A percentile compares a stretch with the other conserved stretches of the same genome.
These are phyloP conservation scores for Andricus curvator DNA, from an alignment of 2,888 invertebrate genomes.

Conservation along the genomic window DNA sequence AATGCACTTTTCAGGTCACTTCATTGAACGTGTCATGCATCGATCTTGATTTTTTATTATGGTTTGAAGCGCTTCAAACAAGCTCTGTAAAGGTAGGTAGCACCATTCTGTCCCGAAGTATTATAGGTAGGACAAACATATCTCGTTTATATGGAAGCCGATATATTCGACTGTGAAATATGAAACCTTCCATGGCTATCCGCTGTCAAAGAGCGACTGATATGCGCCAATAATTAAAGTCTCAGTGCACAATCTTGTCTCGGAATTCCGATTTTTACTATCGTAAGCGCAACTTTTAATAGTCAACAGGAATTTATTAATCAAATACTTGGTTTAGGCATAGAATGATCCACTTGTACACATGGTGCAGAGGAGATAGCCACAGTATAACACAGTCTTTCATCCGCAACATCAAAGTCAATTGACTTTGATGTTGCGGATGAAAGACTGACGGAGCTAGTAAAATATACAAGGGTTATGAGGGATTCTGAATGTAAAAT, in stretches of 20 bases:
- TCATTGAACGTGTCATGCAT: background rate
- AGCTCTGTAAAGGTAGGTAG: background rate
- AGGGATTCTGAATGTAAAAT: too few species aligned
- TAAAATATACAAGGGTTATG: too few species aligned
- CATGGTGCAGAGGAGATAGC: too few species aligned
- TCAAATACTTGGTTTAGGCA: too few species aligned
- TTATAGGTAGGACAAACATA: background rate
- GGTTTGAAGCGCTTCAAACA: background rate
- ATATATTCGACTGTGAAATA: background rate
- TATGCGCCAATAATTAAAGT: background rate
- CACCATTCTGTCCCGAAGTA: background rate
- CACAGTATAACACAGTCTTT: too few species aligned
- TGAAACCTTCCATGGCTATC: background rate
- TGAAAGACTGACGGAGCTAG: too few species aligned
- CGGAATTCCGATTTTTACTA: background rate
- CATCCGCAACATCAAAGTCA: too few species aligned
- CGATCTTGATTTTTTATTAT: background rate
- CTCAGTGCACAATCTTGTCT: background rate
- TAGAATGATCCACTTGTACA: too few species aligned
- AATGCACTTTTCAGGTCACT: too few species aligned
- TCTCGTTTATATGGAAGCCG: background rate
- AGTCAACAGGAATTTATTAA: background rate
- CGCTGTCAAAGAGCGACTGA: background rate
- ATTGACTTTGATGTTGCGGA: too few species aligned
- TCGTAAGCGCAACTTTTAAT: background rate